phyloP scores from a whole-genome alignment of 2,888 invertebrate genomes.

The Leptopterna dolabrata region DNA sequence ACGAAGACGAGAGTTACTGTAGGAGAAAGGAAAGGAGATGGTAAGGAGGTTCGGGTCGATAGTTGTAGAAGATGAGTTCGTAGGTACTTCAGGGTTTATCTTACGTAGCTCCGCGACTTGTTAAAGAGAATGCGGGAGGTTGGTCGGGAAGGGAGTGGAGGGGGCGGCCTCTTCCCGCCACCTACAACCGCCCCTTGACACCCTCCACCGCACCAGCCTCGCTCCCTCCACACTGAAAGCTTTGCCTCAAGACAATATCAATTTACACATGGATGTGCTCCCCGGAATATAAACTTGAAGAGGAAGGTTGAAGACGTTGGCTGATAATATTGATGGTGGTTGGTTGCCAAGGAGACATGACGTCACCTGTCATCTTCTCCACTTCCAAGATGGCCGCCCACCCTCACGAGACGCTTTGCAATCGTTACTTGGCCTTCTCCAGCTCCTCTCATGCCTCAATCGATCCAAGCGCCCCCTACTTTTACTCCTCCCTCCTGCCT shows the following conservation, averaged over 20 bases:
- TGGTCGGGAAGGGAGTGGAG: neutral
- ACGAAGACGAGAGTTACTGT: neutral
- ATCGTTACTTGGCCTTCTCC: conserved; percentile 55
- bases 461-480: conserved; percentile 39
- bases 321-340: conserved; percentile 56
- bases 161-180: neutral
- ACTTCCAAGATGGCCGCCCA: conserved; percentile 55
- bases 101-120: conserved; percentile 33
- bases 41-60: conserved; percentile 2
- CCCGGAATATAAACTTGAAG: conserved; percentile 47
- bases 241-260: conserved; percentile 52
- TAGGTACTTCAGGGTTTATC: conserved; percentile 27
- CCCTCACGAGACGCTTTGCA: conserved; percentile 54
- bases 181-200: neutral
- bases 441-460: conserved; percentile 28
- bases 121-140: conserved; percentile 22
- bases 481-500: neutral
- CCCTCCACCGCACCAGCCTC: neutral
- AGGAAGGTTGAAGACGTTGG: conserved; percentile 52
- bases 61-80: conserved; percentile 23
- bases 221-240: neutral
- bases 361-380: conserved; percentile 61
- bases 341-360: conserved; percentile 58
- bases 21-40: neutral
- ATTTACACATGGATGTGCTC: conserved; percentile 57